These are phyloP conservation scores for Aleiodes testaceus DNA, from an alignment of 2,888 invertebrate species.

Conservation along the genomic window DNA sequence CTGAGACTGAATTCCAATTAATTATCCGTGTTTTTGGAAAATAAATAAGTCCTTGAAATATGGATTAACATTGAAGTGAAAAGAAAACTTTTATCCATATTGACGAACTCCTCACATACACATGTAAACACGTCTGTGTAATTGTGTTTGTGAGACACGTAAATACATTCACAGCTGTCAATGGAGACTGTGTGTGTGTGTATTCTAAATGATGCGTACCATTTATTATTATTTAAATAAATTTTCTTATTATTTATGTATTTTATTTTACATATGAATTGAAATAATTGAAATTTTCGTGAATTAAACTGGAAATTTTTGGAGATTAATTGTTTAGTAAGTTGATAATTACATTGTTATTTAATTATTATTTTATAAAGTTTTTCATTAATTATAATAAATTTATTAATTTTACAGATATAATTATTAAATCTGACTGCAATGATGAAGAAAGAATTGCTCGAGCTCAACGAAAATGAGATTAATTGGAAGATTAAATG, in stretches of 20 bases:
- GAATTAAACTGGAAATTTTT: too few species aligned
- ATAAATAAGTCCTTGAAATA: too few species aligned
- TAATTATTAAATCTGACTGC: background rate
- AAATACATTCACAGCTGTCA: conserved; percentile 21
- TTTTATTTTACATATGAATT: too few species aligned
- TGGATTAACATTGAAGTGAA: too few species aligned
- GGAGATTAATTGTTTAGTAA: too few species aligned
- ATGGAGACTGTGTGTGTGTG: conserved; percentile 3
- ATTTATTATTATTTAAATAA: conserved; percentile 8
- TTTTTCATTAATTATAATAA: too few species aligned
- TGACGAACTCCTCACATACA: background rate
- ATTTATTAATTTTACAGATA: too few species aligned
- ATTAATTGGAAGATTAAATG: background rate
- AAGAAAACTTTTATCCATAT: conserved; percentile 6
- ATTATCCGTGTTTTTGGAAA: too few species aligned
- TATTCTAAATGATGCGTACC: conserved; percentile 25
- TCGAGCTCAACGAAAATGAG: background rate
- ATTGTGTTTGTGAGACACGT: background rate
- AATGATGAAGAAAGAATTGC: background rate
- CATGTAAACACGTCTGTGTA: background rate
- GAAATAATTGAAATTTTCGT: too few species aligned
- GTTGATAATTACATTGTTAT: too few species aligned
- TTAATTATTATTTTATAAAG: too few species aligned
- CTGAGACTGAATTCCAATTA: too few species aligned
- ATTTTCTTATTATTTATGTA: background rate